These are phyloP conservation scores for Avahi laniger DNA, from an alignment of 2,797 vertebrate genomes.

Conservation along the genomic window DNA sequence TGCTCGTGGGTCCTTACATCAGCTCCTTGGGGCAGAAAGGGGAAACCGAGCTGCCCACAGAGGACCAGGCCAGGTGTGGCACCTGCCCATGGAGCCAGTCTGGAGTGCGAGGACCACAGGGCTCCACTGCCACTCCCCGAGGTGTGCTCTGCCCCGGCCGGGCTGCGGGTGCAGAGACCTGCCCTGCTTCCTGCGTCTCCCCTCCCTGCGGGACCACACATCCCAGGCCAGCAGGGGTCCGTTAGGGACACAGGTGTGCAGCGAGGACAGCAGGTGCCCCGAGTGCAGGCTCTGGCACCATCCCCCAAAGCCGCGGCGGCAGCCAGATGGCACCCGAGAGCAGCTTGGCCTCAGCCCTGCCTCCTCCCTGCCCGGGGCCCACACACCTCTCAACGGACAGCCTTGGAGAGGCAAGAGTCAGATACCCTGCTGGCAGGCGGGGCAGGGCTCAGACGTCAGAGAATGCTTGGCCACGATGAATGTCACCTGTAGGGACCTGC, in stretches of 20 bases:
- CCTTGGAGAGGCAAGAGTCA: neutral
- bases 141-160: neutral
- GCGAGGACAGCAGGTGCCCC: neutral
- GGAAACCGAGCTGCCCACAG: neutral
- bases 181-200: neutral
- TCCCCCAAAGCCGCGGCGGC: neutral
- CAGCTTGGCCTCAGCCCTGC: neutral
- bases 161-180: neutral
- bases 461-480: neutral
- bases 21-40: neutral
- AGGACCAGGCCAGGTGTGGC: neutral
- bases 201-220: neutral
- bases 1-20: neutral
- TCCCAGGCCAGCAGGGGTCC: neutral
- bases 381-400: neutral
- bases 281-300: neutral
- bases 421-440: neutral
- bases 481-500: neutral
- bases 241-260: neutral
- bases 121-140: neutral
- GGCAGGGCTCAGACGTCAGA: neutral
- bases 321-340: neutral
- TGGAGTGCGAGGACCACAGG: too few species aligned
- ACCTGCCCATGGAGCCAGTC: neutral
- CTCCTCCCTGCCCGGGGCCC: too few species aligned